Conservation (phyloP, 2,888 invertebrate species). For the Steinernema carpocapsae region DNA sequence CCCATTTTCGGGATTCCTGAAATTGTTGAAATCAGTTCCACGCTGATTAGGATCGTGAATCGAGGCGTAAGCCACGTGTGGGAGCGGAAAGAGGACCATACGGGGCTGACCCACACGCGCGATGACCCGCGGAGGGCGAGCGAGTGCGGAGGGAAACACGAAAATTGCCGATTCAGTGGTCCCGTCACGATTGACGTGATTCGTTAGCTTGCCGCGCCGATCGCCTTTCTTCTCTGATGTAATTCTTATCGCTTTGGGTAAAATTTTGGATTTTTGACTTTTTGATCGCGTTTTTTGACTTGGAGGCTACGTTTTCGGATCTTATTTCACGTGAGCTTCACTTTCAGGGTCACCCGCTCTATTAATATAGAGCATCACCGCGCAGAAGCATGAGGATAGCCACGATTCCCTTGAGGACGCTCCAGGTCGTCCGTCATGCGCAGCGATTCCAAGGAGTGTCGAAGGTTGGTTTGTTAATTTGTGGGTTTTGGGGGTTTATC, state of each 20-base stretch:
- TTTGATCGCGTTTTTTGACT: not conserved
- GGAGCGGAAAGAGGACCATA: too few relatives aligned
- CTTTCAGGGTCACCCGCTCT: constrained; percentile 31
- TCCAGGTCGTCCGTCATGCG: constrained; percentile 12
- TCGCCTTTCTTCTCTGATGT: not conserved
- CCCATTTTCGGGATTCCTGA: not conserved
- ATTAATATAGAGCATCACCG: not conserved
- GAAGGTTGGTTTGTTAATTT: not conserved
- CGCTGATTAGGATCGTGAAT: too few relatives aligned
- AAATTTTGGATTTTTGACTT: not conserved
- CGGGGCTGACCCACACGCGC: constrained; percentile 1
- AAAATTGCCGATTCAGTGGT: not conserved
- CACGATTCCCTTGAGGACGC: constrained; percentile 1
- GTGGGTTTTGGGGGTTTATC: not conserved
- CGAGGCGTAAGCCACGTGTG: too few relatives aligned
- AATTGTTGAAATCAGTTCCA: too few relatives aligned
- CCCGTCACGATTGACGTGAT: not conserved
- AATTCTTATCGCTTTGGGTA: constrained; percentile 6
- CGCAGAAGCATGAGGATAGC: constrained; percentile 12
- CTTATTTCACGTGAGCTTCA: not conserved
- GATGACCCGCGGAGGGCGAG: not conserved
- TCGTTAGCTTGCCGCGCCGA: not conserved
- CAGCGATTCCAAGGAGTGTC: constrained; percentile 15
- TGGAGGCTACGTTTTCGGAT: not conserved
- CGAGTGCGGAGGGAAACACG: not conserved